Base-by-base conservation (phyloP, 2,797 vertebrate species). In the Enteromius afrohamiltoni region DNA sequence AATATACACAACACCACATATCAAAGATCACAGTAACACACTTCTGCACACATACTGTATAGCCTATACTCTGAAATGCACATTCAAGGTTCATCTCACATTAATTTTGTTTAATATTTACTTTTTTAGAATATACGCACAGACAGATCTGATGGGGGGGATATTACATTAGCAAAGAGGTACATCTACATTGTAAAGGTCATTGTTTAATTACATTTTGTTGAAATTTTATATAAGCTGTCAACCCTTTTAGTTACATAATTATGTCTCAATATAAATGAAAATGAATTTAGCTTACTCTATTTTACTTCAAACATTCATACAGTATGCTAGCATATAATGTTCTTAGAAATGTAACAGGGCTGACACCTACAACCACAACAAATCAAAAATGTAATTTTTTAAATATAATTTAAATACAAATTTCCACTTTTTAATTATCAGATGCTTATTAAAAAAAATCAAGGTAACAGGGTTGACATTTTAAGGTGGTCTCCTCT, bases 201-300 rank as follows among this genome's bases (percentile, higher is more conserved):
- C 1, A 31, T 11, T 51, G 21, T 31, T 49, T 5, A 21, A 6
- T 8, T 19, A 19, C 45, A 49, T 26, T 1, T 49, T 49, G 9
- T 16, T 71, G 0, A 19, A 49, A 71, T 11, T 16, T 3, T 4
- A 49, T 10, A 71, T 16, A 49, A 8, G 26, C 16, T 4, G 3
- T 71, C 42, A 73, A 73, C 70, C 17, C 70, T 73, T 26, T 73
- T 73, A 53, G 26, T 34, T 51, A 51, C 14, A 31, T 62, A 62
- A 29, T 74, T 74, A 47, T 29, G 19, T 53, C 5, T 74, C 29
- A 34, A 34, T 49, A 29, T 29, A 74, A 74, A n/a, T 51, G 0
- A 47, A 73, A 31, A 3, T 73, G 0, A 13, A 73, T 31, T 51
- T 21, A 31, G 16, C 70, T 51, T 73, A 19, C 37, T 37, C 6